A percentile compares a stretch with the other conserved stretches of the same genome.
phyloP scores from a whole-genome alignment of 2,888 invertebrate genomes.

The Mactromeris polynyma region DNA sequence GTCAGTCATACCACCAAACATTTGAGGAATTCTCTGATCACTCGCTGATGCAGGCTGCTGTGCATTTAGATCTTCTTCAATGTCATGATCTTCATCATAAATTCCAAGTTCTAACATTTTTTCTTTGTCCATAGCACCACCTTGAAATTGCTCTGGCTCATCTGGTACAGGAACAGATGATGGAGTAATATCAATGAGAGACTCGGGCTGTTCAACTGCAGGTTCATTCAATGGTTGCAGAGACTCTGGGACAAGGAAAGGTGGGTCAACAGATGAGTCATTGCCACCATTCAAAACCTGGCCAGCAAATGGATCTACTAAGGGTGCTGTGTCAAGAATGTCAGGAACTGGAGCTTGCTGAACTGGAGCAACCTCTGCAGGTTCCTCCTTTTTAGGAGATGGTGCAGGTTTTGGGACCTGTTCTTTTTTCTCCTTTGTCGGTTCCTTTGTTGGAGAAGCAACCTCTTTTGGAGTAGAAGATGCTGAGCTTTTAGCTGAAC shows the following conservation, averaged over 20 bases:
- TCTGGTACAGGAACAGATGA: conserved; percentile 45
- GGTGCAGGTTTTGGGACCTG: conserved; percentile 43
- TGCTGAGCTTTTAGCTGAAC: conserved; percentile 62
- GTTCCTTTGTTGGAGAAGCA: conserved; percentile 66
- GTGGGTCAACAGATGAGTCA: conserved; percentile 36
- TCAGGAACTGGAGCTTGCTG: conserved; percentile 25
- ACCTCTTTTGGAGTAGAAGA: conserved; percentile 64
- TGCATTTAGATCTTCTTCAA: conserved; percentile 59
- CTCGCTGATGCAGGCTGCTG: conserved; percentile 50
- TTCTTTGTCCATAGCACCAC: conserved; percentile 57
- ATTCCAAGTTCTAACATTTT: conserved; percentile 78
- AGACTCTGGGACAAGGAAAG: conserved; percentile 44
- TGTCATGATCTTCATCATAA: conserved; percentile 80
- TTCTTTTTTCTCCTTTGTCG: conserved; percentile 12
- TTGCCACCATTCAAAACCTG: conserved; percentile 46
- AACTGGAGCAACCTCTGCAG: conserved; percentile 46
- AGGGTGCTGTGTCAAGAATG: conserved; percentile 26
- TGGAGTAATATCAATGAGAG: conserved; percentile 33
- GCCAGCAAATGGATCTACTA: conserved; percentile 47
- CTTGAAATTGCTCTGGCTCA: conserved; percentile 41
- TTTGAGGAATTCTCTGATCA: conserved; percentile 56
- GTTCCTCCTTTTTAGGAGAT: conserved; percentile 21
- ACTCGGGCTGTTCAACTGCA: conserved; percentile 34
- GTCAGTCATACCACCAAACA: conserved; percentile 68
- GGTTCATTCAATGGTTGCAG: conserved; percentile 55